Conservation (phyloP, 2,113 vertebrate species). For the Cygnus buccinator region DNA sequence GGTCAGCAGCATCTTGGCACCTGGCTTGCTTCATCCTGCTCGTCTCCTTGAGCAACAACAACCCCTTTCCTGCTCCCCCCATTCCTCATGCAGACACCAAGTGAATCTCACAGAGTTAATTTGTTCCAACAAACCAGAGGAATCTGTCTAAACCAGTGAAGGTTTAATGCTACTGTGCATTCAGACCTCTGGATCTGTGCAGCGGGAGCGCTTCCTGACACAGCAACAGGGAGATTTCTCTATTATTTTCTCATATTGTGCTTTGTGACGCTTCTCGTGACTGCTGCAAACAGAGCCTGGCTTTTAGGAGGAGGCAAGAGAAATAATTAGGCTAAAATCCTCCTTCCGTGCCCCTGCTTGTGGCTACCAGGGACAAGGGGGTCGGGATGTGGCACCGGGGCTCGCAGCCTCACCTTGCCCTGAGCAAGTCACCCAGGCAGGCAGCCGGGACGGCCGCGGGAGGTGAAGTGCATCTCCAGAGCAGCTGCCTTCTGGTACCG, state of each 20-base stretch:
- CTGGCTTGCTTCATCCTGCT: slow-evolving; percentile 36
- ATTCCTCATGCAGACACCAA: not conserved
- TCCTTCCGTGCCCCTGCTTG: not conserved
- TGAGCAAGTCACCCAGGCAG: not conserved
- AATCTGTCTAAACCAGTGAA: slow-evolving; percentile 27
- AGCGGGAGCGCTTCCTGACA: not conserved
- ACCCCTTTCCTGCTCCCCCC: not conserved
- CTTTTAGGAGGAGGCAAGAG: not conserved
- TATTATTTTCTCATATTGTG: not conserved
- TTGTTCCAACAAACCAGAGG: slow-evolving; percentile 36
- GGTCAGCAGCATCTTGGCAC: slow-evolving; percentile 65
- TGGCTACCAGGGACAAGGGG: not conserved
- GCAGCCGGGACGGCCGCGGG: not conserved
- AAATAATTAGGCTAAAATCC: not conserved
- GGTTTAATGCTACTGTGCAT: slow-evolving; percentile 50
- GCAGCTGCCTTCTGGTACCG: slow-evolving; percentile 58
- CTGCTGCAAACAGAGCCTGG: not conserved
- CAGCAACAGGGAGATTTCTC: not conserved
- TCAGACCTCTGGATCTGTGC: not conserved
- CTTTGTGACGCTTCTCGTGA: not conserved
- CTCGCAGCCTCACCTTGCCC: not conserved
- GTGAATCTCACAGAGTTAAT: not conserved
- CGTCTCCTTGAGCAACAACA: slow-evolving; percentile 45
- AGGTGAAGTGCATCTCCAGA: not conserved
- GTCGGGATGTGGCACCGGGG: not conserved